phyloP scores from a whole-genome alignment of 1,140 invertebrate species.

The Propsilocerus akamusi region DNA sequence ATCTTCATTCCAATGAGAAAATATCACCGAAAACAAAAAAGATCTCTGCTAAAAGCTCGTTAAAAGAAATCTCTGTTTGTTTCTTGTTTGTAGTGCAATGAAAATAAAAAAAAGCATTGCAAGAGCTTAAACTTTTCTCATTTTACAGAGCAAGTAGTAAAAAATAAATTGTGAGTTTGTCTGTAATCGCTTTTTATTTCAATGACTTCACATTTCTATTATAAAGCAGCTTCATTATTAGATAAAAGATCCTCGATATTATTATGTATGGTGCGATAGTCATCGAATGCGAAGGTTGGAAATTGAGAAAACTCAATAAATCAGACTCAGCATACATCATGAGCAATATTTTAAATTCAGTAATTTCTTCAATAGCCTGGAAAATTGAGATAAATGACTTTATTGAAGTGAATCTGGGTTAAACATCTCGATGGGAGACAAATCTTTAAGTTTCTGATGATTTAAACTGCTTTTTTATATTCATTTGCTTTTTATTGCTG shows the following conservation, averaged over 20 bases:
- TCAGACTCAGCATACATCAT: no score
- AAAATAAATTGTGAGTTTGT: not conserved
- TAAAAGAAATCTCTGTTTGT: not conserved
- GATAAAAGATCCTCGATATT: no score
- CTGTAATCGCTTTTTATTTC: not conserved
- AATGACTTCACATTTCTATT: conserved; percentile 1
- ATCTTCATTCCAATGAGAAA: no score
- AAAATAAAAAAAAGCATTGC: not conserved
- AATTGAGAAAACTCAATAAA: no score
- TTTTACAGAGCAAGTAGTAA: not conserved
- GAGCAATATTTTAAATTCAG: not conserved
- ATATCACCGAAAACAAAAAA: not conserved
- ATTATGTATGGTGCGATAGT: no score
- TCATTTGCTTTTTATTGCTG: no score
- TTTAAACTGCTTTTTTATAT: no score
- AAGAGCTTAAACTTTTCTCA: not conserved
- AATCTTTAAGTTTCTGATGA: no score
- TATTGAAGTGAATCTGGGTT: no score
- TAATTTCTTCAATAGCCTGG: not conserved
- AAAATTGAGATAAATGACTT: conserved; percentile 3
- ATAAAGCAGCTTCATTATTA: not conserved
- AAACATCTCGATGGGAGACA: no score
- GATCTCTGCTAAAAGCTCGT: not conserved
- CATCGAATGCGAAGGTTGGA: no score
- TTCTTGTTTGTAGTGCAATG: conserved; percentile 1